Conservation (phyloP, 1,140 invertebrate genomes). For the Ceratosolen solmsi region DNA sequence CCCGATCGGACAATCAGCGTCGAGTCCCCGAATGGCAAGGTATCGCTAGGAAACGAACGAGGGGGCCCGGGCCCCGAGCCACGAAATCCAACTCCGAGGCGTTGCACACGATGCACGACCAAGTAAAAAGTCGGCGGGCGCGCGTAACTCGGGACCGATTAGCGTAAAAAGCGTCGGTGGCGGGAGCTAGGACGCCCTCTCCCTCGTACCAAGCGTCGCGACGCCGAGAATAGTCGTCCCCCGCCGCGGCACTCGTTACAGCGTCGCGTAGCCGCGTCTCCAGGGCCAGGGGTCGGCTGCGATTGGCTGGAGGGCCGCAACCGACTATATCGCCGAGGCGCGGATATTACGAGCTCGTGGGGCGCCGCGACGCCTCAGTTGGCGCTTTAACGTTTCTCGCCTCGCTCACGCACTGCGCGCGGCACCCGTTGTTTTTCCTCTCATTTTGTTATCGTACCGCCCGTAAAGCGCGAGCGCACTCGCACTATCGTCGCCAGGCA, state of each 20-base stretch:
- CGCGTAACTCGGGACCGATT: neutral
- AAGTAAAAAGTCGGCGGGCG: neutral
- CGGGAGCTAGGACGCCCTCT: neutral
- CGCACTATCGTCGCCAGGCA: too few relatives aligned
- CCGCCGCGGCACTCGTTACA: conserved; percentile 54
- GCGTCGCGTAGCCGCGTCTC: conserved; percentile 54
- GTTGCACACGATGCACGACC: neutral
- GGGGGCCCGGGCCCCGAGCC: too few relatives aligned
- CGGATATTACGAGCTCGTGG: conserved; percentile 67
- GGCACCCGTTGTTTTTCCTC: conserved; percentile 33
- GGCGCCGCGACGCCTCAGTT: conserved; percentile 57
- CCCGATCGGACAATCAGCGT: too few relatives aligned
- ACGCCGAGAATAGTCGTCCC: conserved; percentile 57
- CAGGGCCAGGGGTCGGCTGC: conserved; percentile 49
- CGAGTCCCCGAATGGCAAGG: too few relatives aligned
- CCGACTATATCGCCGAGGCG: conserved; percentile 68
- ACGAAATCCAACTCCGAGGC: neutral
- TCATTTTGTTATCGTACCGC: conserved; percentile 13
- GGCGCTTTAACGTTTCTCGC: conserved; percentile 22
- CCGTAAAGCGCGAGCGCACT: neutral
- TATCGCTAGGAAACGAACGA: neutral
- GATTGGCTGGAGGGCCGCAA: conserved; percentile 67
- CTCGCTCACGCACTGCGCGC: conserved; percentile 32
- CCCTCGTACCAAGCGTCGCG: neutral
- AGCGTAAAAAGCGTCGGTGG: neutral